phyloP scores from a whole-genome alignment of 2,113 vertebrate species.

The Ranitomeya variabilis region DNA sequence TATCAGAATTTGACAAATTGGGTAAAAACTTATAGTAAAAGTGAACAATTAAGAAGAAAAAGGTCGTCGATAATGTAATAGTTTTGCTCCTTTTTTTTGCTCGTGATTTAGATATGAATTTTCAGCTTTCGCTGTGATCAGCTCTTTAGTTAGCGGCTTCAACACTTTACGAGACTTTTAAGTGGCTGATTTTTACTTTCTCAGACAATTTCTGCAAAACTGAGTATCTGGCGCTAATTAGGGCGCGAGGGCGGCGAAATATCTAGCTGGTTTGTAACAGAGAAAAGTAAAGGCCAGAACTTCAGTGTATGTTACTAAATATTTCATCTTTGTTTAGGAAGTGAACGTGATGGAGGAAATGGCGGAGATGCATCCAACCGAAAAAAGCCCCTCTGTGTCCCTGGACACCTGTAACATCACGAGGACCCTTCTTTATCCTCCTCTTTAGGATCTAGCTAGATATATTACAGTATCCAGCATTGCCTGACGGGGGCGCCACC shows the following conservation, averaged over 20 bases:
- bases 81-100: constrained; percentile 18
- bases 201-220: constrained; percentile 23
- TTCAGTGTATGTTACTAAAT: constrained; percentile 46
- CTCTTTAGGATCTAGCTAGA: no score
- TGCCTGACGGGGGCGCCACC: no score
- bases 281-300: constrained; percentile 1
- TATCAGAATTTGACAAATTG: constrained; percentile 5
- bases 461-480: no score
- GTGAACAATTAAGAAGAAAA: neutral
- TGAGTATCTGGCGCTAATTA: neutral
- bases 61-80: constrained; percentile 25
- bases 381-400: no score
- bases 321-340: constrained; percentile 31
- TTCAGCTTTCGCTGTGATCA: constrained; percentile 34
- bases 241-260: neutral
- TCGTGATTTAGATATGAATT: constrained; percentile 36
- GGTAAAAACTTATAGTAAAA: neutral
- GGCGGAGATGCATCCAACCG: no score
- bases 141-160: constrained; percentile 29
- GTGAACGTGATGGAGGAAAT: neutral
- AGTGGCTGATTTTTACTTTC: constrained; percentile 24
- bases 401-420: no score
- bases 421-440: no score
- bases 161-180: constrained; percentile 36
- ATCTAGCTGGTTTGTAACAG: neutral